Evolutionary conservation across 2,888 invertebrate genomes (phyloP), one percentile per base, ranked within the genome.

Genomic region (Agrochola lychnidis): DNA sequence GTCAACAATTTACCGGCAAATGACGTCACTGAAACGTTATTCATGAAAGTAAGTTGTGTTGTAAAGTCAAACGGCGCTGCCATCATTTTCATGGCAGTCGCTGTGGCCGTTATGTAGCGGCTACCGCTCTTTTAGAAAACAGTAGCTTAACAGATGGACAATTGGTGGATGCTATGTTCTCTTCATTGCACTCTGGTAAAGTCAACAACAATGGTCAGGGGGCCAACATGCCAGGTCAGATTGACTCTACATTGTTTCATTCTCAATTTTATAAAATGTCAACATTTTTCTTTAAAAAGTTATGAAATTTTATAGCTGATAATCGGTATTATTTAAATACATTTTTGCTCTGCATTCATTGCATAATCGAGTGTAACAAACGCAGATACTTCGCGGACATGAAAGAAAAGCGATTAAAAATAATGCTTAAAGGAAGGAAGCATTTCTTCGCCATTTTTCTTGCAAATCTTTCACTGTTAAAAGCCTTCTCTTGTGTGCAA

Each of bases 341-440:
- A 51, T 56, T 40, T 56, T 62, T 22, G 5, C 25, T 25, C 36
- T 68, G 40, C 56, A 72, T 70, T 73, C 16, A 70, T 68, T 73
- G 61, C 22, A 42, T 75, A 82, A 77, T 83, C 69, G 63, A 73
- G 48, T 69, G 62, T 70, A 69, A 80, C 45, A 79, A 74, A 70
- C 66, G 48, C 16, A 57, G 42, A 76, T 68, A 73, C 57, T 85
- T 68, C 19, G 61, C 42, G 22, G 53, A 75, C 25, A 57, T 63
- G 6, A 67, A 72, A 67, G 62, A 64, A 81, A 78, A 73, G 42
- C 61, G 63, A 76, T 85, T 81, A 70, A 2, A 30, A 42, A 62
- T 76, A 82, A 85, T 76, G 48, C 25, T 61, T 14, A 36, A 45
- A 66, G 25, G 51, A 82, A 61, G 62, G 22, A 66, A 82, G 30